Percentiles rank a stretch among this genome's conserved stretches.
These are phyloP conservation scores for Brachyhypopomus gauderio DNA, from an alignment of 2,113 vertebrate genomes.

Conservation along the genomic window DNA sequence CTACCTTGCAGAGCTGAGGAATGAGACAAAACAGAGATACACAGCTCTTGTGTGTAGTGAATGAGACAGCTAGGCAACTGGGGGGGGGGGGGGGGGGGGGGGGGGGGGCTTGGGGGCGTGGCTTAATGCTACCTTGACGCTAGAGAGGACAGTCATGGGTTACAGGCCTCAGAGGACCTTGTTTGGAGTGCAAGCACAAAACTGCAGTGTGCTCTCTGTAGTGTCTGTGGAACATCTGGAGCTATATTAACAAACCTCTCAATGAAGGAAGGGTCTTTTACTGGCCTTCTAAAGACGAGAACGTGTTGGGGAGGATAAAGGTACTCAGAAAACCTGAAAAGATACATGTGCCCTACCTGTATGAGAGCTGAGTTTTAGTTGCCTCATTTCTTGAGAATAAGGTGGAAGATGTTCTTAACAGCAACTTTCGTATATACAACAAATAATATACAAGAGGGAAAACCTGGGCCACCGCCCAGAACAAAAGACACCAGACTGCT, in stretches of 20 bases:
- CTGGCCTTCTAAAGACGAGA: too few species aligned
- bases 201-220: neutral
- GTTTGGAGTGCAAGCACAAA: slow-evolving; percentile 1
- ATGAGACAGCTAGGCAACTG: neutral
- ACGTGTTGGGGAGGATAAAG: too few species aligned
- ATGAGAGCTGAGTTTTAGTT: neutral
- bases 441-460: neutral
- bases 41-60: neutral
- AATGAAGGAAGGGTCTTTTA: neutral
- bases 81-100: slow-evolving; percentile 5
- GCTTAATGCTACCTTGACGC: slow-evolving; percentile 2
- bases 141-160: slow-evolving; percentile 10
- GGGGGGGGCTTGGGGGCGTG: too few species aligned
- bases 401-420: neutral
- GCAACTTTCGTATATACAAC: neutral
- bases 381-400: neutral
- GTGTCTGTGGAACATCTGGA: neutral
- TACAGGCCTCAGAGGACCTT: neutral
- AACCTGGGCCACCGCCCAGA: neutral
- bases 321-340: too few species aligned
- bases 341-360: too few species aligned
- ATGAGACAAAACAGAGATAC: too few species aligned
- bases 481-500: neutral
- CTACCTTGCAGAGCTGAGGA: neutral
- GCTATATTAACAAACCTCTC: neutral